Conservation (phyloP, 2,888 invertebrate species). For the Aphrophora alni region DNA sequence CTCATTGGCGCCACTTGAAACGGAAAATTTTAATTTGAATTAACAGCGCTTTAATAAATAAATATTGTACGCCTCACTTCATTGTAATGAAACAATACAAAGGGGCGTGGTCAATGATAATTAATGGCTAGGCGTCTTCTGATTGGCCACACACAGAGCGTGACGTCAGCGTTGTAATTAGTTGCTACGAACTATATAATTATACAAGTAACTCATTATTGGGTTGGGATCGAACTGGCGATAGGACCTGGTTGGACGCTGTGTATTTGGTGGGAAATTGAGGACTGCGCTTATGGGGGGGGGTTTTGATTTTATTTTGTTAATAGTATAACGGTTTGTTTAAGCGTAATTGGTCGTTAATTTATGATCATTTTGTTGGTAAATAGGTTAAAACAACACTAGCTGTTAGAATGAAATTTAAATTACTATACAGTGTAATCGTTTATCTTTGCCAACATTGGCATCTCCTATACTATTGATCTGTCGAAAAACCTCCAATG, state of each 20-base stretch:
- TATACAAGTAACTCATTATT: slow-evolving; percentile 9
- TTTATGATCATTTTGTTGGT: too few relatives aligned
- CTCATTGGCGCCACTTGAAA: not conserved
- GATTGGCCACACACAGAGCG: slow-evolving; percentile 36
- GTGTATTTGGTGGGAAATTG: not conserved
- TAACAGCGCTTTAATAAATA: slow-evolving; percentile 2
- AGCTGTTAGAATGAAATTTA: too few relatives aligned
- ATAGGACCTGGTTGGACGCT: not conserved
- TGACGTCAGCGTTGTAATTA: slow-evolving; percentile 18
- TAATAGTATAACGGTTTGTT: too few relatives aligned
- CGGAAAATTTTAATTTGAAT: not conserved
- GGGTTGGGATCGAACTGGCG: not conserved
- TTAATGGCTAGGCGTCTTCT: slow-evolving; percentile 24
- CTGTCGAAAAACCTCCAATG: too few relatives aligned
- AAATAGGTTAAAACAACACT: too few relatives aligned
- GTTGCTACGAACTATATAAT: slow-evolving; percentile 2
- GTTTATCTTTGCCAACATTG: too few relatives aligned
- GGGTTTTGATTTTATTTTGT: too few relatives aligned
- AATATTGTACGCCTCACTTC: not conserved
- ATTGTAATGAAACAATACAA: not conserved
- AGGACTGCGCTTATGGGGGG: too few relatives aligned
- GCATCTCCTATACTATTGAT: too few relatives aligned
- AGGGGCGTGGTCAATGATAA: slow-evolving; percentile 20
- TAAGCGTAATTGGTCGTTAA: too few relatives aligned
- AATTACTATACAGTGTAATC: too few relatives aligned